Evolutionary conservation across 2,113 vertebrate species (phyloP), one percentile per base, ranked within the genome.

Genomic region (Lophius piscatorius): DNA sequence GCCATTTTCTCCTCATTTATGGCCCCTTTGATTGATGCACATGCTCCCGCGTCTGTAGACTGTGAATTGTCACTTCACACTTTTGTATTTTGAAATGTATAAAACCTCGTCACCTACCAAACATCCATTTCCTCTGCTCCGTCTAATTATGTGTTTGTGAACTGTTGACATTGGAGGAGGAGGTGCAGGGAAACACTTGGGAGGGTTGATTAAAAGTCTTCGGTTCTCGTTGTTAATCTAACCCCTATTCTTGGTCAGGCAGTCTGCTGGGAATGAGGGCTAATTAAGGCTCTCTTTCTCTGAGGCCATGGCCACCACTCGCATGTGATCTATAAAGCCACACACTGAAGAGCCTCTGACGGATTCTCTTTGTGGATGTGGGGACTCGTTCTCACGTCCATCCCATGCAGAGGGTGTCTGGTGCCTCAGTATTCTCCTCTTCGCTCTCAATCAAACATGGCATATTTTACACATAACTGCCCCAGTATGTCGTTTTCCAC

Each of bases 1-100:
- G 46, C 13, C 26, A 12, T 62, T 48, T 48, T 35, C 18, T 58
- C 26, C 55, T 69, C 29, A 11, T 48, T 31, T 10, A 16, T 23
- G 24, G 42, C 42, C 38, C 16, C 18, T 14, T 4, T 62, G 51
- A 74, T 50, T 18, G 36, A 56, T 36, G 47, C 33, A 50, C 51
- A 33, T 44, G 49, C 40, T 45, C 50, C 6, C 67, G 16, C 57
- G 10, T 68, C 36, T 54, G 42, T 29, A n/a, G 54, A 67, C 78
- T 80, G 86, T 76, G 65, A 86, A 65, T 51, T 70, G 56, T 85
- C 80, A 78, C 75, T 78, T 88, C 74, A 85, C 84, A 85, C 78
- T 10, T 84, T 70, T 68, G 48, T 65, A 56, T 85, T 85, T 78
- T 70, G 51, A 82, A 76, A 68, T 69, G 67, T 73, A 79, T 79